Conservation (phyloP, 2,888 invertebrate species). For the Idaea aversata region DNA sequence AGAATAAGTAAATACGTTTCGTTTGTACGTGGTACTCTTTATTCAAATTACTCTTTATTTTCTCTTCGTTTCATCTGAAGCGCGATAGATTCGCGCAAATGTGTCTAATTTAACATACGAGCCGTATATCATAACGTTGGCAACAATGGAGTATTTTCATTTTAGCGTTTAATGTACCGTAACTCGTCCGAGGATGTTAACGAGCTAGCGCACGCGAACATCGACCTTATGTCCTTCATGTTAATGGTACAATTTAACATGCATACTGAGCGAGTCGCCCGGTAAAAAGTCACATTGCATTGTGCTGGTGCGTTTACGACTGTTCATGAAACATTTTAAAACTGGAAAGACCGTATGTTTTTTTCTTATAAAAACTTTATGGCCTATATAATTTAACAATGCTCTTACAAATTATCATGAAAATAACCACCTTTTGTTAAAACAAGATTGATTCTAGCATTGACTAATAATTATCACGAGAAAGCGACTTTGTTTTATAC, state of each 20-base stretch:
- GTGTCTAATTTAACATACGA: constrained; percentile 16
- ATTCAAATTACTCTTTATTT: background rate
- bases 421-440: background rate
- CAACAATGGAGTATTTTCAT: constrained; percentile 34
- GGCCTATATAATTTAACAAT: background rate
- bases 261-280: constrained; percentile 30
- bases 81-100: constrained; percentile 17
- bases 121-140: constrained; percentile 24
- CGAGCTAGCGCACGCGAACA: constrained; percentile 27
- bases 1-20: background rate
- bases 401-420: background rate
- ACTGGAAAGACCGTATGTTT: too few relatives aligned
- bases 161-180: constrained; percentile 41
- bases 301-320: constrained; percentile 12
- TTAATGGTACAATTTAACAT: constrained; percentile 35
- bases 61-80: background rate
- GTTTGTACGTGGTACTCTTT: background rate
- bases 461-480: too few relatives aligned
- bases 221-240: constrained; percentile 28
- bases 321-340: background rate
- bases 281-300: constrained; percentile 22
- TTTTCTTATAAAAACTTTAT: too few relatives aligned
- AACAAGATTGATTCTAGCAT: background rate
- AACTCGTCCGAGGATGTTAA: constrained; percentile 15
- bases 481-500: too few relatives aligned